phyloP scores from a whole-genome alignment of 2,113 vertebrate genomes.

The Thunnus maccoyii region DNA sequence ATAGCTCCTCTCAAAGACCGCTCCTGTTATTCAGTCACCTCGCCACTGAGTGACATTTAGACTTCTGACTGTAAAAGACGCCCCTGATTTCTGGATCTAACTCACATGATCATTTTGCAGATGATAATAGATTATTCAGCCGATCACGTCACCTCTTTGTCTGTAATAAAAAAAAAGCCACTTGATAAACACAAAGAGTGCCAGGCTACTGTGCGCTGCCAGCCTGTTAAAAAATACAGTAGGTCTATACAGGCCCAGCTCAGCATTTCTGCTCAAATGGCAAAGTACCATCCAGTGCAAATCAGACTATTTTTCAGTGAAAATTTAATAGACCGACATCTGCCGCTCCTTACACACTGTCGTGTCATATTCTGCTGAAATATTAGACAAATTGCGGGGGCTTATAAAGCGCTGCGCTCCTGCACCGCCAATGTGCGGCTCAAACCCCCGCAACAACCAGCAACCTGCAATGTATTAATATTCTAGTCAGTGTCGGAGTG shows the following conservation, averaged over 20 bases:
- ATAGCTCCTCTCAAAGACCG: slow-evolving; percentile 37
- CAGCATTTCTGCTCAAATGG: slow-evolving; percentile 37
- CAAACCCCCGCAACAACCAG: slow-evolving; percentile 19
- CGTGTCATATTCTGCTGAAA: slow-evolving; percentile 54
- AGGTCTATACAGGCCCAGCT: slow-evolving; percentile 37
- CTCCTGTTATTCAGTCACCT: slow-evolving; percentile 53
- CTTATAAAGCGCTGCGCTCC: slow-evolving; percentile 36
- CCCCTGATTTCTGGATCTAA: slow-evolving; percentile 24
- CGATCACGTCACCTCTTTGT: slow-evolving; percentile 70
- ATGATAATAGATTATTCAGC: slow-evolving; percentile 41
- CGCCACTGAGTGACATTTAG: slow-evolving; percentile 52
- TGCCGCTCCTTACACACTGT: slow-evolving; percentile 11
- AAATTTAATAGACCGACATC: slow-evolving; percentile 35
- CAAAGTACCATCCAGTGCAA: slow-evolving; percentile 47
- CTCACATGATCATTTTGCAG: slow-evolving; percentile 1
- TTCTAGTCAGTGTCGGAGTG: neutral
- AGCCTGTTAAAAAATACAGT: slow-evolving; percentile 22
- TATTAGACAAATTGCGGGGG: slow-evolving; percentile 54
- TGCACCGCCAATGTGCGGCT: slow-evolving; percentile 9
- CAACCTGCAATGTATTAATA: neutral
- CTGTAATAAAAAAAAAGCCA: slow-evolving; percentile 27
- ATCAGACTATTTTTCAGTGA: slow-evolving; percentile 12
- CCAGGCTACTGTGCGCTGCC: slow-evolving; percentile 30
- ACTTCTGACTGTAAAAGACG: slow-evolving; percentile 26
- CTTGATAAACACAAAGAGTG: slow-evolving; percentile 65